Percentiles rank a stretch among this genome's conserved stretches.
Evolutionary conservation across 2,113 vertebrate genomes (phyloP).

Genomic region (Takifugu bimaculatus): DNA sequence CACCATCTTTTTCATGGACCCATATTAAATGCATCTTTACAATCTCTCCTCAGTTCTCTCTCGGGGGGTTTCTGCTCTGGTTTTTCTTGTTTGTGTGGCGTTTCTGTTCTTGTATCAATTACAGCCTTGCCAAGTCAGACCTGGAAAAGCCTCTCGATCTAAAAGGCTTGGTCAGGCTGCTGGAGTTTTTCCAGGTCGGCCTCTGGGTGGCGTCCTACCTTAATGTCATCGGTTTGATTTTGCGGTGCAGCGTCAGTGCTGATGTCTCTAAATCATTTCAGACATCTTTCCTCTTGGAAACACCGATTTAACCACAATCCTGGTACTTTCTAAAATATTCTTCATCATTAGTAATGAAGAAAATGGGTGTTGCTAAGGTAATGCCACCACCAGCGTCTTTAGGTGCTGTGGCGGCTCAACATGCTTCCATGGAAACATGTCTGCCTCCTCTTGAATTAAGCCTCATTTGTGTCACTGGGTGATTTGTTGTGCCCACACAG

Average conservation of each 20-base stretch:
- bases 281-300: not conserved
- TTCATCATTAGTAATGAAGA: no score
- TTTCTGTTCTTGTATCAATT: not conserved
- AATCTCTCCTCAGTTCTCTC: constrained; percentile 1
- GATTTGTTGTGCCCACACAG: not conserved
- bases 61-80: not conserved
- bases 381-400: not conserved
- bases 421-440: not conserved
- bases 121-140: constrained; percentile 15
- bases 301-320: no score
- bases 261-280: constrained; percentile 12
- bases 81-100: constrained; percentile 8
- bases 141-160: not conserved
- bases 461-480: constrained; percentile 1
- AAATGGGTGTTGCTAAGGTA: no score
- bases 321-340: no score
- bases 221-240: constrained; percentile 25
- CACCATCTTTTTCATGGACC: constrained; percentile 15
- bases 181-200: constrained; percentile 12
- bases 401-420: not conserved
- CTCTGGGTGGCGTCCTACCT: constrained; percentile 35
- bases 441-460: not conserved
- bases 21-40: not conserved
- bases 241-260: constrained; percentile 45
- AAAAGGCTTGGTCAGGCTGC: not conserved